Base-by-base conservation (phyloP, 2,888 invertebrate species). In the Parasteatoda lunata region DNA sequence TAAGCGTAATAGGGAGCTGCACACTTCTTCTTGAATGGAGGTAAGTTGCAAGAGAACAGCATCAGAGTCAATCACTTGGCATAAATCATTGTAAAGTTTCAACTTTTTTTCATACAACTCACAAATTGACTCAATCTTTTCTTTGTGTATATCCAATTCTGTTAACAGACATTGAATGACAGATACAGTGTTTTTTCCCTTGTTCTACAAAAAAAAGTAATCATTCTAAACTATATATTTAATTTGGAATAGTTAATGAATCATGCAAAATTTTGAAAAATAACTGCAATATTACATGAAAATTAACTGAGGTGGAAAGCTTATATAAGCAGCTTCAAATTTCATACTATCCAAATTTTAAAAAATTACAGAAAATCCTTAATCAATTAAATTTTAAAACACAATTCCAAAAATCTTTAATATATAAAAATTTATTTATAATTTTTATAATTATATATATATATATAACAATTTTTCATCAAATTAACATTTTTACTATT, bases 121-220 rank as follows among this genome's bases (percentile, higher is more conserved):
- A 80, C 79, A 85, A 49, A 73, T 52, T 6, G n/a, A 13, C 45
- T 85, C 85, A 70, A 85, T 52, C 64, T 80, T 85, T n/a, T 85
- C 85, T 68, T 85, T 85, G 11, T 76, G 72, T 7, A 54, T 30
- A 51, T 85, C 85, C 9, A 85, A 52, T 47, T 80, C 48, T 7
- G 75, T 77, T 65, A 85, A 70, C 15, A 85, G 69, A 51, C 80
- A 85, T 15, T 85, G 80, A 54, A 80, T 85, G n/a, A 85, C 66
- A 48, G 76, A 80, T 5, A 77, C 13, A 45, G n/a, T 30, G 11
- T 47, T 71, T 9, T 45, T 45, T 15, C 69, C 80, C 59, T 85
- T 79, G 64, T 64, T 80, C 85, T 85, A 54, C 49, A 70, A 70
- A 51, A 77, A 51, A 66, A 13, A 47, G 3, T 11, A 54, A 64